Conservation (phyloP, 2,113 vertebrate genomes). For the Osmerus eperlanus region DNA sequence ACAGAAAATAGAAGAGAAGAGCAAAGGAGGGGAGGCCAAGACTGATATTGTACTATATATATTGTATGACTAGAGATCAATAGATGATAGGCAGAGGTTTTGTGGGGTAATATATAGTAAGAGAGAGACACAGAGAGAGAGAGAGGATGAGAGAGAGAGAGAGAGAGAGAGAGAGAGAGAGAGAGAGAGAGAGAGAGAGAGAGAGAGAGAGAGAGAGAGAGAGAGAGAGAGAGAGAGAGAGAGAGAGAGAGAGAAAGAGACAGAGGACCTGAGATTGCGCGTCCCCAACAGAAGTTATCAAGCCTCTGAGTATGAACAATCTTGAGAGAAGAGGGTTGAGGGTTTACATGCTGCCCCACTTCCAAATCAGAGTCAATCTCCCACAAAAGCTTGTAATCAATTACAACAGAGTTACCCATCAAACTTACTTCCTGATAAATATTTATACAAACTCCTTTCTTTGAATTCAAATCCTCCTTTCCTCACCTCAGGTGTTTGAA, state of each 20-base stretch:
- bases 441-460: no score
- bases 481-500: conserved; percentile 57
- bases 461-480: no score
- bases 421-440: no score
- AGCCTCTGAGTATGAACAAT: no score
- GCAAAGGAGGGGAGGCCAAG: conserved; percentile 8
- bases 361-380: no score
- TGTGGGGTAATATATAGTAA: neutral
- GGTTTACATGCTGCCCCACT: no score
- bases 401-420: no score
- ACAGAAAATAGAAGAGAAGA: conserved; percentile 24
- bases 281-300: no score
- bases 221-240: neutral
- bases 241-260: neutral
- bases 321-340: no score
- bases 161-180: neutral
- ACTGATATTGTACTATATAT: neutral
- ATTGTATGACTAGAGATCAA: neutral
- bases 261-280: no score
- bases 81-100: neutral
- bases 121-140: neutral
- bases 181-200: neutral
- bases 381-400: no score
- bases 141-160: neutral
- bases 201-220: neutral